Evolutionary conservation across 2,113 vertebrate genomes (phyloP), one percentile per base, ranked within the genome.

Genomic region (Pituophis catenifer): DNA sequence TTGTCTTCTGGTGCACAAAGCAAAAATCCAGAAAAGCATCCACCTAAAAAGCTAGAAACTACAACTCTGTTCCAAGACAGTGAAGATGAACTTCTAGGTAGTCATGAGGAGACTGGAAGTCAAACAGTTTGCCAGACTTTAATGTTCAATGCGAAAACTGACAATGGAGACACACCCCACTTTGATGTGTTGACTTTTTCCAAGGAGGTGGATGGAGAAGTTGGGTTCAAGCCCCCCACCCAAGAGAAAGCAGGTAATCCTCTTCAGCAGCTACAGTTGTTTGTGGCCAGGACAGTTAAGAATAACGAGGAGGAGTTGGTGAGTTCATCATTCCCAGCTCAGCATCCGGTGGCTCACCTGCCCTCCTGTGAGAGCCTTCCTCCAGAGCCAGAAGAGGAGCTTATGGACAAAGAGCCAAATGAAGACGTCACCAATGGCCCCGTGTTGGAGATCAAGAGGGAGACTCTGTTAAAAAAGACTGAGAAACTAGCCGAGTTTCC

Each of bases 181-280:
- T 95, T 97, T 0, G 62, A 97, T 54, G 92, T 95, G 94, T 92
- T 97, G 95, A 91, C 94, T 0, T 90, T 91, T 70, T 91, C 95
- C 92, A 95, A 96, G 86, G 94, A 96, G 50, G 88, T 85, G 0
- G 2, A 62, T 3, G 8, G 0, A 0, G 0, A 24, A 52, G 92
- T 75, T 26, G 94, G 23, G 33, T 81, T 91, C 21, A 1, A 1
- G 1, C 2, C 2, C 19, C 10, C 58, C 1, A 17, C 94, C 50
- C 94, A 62, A 93, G 96, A 95, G 24, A 89, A 94, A 0, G 48
- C 94, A 38, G 91, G 94, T 5, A 97, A 96, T 93, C 96, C 98
- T 0, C 89, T 97, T 38, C 94, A 95, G 92, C 98, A 98, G 44
- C 96, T 97, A 17, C 97, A 97, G 95, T 94, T 97, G 90, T 97